Evolutionary conservation across 2,797 vertebrate genomes (phyloP), one percentile per base, ranked within the genome.

Genomic region (Helicolenus hilgendorfi): DNA sequence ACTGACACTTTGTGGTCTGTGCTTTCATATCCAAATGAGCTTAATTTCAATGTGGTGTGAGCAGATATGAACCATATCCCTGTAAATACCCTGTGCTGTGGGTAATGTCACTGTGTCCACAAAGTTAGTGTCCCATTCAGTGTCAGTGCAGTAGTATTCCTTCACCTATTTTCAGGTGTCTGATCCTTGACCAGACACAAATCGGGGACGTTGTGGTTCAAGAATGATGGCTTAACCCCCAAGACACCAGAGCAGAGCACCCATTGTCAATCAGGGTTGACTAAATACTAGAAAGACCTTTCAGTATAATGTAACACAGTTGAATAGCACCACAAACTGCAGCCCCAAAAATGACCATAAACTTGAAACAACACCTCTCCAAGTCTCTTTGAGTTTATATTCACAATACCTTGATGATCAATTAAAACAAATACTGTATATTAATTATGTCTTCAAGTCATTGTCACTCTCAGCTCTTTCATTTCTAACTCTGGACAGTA

Each of bases 31-130:
- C 80, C 29, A 79, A 90, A 92, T 76, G 69, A 86, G 64, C 68
- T 83, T 91, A 71, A 92, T 93, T 93, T 84, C 85, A 87, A 27
- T 89, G 85, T 79, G 85, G 88, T 80, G 69, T 58, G 76, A 89
- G 82, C 58, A 70, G 82, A 91, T 87, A 86, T 78, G 69, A 86
- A 86, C 84, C 84, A 84, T 74, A 38, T 84, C 88, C 78, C 71
- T 76, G 84, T 86, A 85, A 86, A 92, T 82, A 78, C 72, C 63
- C 81, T 70, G 85, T 53, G 78, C 82, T 79, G 86, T 49, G 83
- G 59, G 74, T 85, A 87, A 83, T 58, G 79, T 89, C 86, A 79
- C 55, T 77, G 71, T 72, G 78, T 87, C 77, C 83, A 79, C 77
- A 86, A 81, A 87, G 65, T 77, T 64, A 64, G 65, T 45, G 65